A percentile compares a stretch with the other conserved stretches of the same genome.
Conservation (phyloP, 2,797 vertebrate species). For the Gouania willdenowi region DNA sequence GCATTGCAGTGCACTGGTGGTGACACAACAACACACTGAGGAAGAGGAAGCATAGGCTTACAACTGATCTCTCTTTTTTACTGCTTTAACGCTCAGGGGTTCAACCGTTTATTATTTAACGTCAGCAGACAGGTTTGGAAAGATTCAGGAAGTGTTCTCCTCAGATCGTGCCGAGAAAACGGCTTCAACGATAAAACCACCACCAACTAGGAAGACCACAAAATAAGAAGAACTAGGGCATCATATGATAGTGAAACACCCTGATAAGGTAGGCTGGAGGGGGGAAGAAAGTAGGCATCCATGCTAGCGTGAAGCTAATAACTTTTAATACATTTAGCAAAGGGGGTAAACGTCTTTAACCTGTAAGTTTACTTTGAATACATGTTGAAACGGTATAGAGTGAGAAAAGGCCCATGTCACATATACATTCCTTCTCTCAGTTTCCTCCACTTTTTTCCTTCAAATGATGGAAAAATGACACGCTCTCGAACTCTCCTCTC, state of each 20-base stretch:
- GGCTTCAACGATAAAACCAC: slow-evolving; percentile 29
- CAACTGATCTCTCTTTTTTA: slow-evolving; percentile 19
- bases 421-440: neutral
- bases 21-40: slow-evolving; percentile 41
- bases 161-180: slow-evolving; percentile 21
- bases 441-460: neutral
- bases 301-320: too few relatives aligned
- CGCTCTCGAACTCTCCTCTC: neutral
- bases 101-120: slow-evolving; percentile 15
- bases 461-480: neutral
- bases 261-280: slow-evolving; percentile 29
- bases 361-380: too few relatives aligned
- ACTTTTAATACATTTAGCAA: too few relatives aligned
- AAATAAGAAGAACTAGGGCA: slow-evolving; percentile 28
- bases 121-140: neutral
- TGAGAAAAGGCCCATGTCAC: too few relatives aligned
- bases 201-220: slow-evolving; percentile 58
- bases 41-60: slow-evolving; percentile 3
- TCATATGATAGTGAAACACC: slow-evolving; percentile 43
- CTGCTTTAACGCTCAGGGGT: slow-evolving; percentile 12
- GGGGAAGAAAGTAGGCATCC: too few relatives aligned
- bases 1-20: slow-evolving; percentile 46
- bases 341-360: too few relatives aligned
- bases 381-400: too few relatives aligned
- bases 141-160: slow-evolving; percentile 11